Base-by-base conservation (phyloP, 2,888 invertebrate species). In the Brachyopa scutellaris region DNA sequence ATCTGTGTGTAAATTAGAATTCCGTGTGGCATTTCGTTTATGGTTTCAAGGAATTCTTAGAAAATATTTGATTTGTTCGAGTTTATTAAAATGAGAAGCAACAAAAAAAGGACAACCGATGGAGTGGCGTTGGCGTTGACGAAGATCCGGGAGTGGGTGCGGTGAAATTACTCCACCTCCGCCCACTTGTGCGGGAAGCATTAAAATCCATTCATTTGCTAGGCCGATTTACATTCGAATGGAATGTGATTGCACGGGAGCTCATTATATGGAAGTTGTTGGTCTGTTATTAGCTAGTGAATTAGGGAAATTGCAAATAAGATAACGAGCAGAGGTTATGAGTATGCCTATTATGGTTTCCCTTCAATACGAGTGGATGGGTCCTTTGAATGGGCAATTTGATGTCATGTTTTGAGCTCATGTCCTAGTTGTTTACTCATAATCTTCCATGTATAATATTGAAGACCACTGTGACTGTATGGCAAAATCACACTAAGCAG, bases 61-160 rank as follows among this genome's bases (percentile, higher is more conserved):
- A 21, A 74, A 62, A 67, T 74, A 79, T 64, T 74, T 74, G 61
- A 69, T 80, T 69, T 80, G 40, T 57, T 73, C 36, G 45, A 72
- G 72, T 59, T 72, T 45, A 78, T 72, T 78, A 38, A 59, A 66
- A 72, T 72, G 21, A n/a, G 29, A 17, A 51, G n/a, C 33, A 62
- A 36, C 33, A 47, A 45, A 31, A 26, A 26, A 26, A 26, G 26
- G n/a, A n/a, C n/a, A n/a, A n/a, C 26, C 26, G 6, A 26, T 26
- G 26, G 26, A 26, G 4, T 26, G 26, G 26, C 6, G 26, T 26
- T 26, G 26, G 26, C 26, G n/a, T 42, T 59, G 9, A 8, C 0
- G 11, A 19, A 1, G 19, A 51, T n/a, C 31, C 21, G 8, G 21
- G 2, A 8, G n/a, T 47, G 21, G 5, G 9, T 23, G 21, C 5